Conservation (phyloP, 2,113 vertebrate species). For the Jacana jacana region DNA sequence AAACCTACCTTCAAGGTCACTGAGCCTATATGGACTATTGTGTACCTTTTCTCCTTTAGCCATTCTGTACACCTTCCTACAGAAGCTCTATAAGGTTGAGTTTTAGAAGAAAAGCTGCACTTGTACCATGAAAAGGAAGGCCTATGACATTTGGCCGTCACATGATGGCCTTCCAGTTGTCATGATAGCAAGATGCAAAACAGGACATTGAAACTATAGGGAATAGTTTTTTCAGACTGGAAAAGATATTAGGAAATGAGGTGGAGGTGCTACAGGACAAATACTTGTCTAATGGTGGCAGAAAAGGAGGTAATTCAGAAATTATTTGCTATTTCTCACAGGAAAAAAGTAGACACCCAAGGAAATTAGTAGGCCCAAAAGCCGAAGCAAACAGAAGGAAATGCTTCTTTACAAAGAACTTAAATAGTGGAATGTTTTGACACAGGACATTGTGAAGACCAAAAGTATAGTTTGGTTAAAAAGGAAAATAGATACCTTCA, state of each 20-base stretch:
- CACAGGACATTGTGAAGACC: background rate
- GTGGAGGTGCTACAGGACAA: background rate
- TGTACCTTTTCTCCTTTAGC: background rate
- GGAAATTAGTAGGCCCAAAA: background rate
- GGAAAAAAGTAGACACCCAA: background rate
- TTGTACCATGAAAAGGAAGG: background rate
- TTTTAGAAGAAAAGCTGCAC: background rate
- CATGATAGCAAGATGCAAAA: background rate
- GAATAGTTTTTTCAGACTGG: background rate
- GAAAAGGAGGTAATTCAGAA: background rate
- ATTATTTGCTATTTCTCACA: background rate
- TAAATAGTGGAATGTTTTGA: background rate
- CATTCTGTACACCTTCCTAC: background rate
- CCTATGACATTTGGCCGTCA: background rate
- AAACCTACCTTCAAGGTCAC: background rate
- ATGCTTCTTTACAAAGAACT: background rate
- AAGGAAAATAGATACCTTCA: background rate
- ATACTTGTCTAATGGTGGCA: background rate
- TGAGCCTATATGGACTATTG: background rate
- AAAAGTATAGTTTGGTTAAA: background rate
- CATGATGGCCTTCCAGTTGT: background rate
- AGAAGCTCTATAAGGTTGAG: background rate
- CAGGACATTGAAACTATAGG: background rate
- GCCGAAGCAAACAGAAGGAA: background rate
- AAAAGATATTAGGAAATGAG: background rate